Conservation (phyloP, 2,888 invertebrate genomes). For the Melanchra persicariae region DNA sequence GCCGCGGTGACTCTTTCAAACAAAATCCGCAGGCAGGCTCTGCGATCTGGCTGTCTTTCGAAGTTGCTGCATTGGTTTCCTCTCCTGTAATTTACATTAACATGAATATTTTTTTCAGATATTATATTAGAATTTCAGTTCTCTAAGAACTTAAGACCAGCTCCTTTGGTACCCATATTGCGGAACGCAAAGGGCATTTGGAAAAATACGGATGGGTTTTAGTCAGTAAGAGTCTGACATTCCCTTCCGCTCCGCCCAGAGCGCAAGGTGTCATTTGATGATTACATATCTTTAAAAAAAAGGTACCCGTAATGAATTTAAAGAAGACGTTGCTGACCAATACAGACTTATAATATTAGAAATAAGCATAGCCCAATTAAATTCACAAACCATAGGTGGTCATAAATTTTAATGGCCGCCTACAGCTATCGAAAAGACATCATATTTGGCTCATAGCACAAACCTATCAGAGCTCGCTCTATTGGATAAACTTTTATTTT, state of each 20-base stretch:
- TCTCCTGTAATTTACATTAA: no score
- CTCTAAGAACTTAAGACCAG: background rate
- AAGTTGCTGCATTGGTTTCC: background rate
- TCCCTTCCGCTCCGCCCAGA: no score
- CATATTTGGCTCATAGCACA: constrained; percentile 52
- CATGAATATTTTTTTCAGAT: background rate
- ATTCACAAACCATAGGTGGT: background rate
- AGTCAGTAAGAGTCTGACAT: no score
- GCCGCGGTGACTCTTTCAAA: no score
- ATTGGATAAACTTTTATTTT: constrained; percentile 42
- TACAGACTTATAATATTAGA: background rate
- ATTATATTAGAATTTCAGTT: background rate
- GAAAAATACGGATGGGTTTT: no score
- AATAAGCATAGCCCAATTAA: background rate
- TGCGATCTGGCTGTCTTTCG: background rate
- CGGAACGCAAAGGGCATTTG: no score
- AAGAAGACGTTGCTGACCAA: background rate
- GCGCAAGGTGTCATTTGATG: no score
- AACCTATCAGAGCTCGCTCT: constrained; percentile 37
- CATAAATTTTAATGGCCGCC: constrained; percentile 33
- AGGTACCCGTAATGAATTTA: background rate
- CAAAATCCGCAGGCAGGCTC: no score
- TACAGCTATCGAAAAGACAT: constrained; percentile 47
- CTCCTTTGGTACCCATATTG: background rate
- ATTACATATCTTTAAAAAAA: no score